Conservation (phyloP, 2,888 invertebrate species). For the Platycheirus rosarum region DNA sequence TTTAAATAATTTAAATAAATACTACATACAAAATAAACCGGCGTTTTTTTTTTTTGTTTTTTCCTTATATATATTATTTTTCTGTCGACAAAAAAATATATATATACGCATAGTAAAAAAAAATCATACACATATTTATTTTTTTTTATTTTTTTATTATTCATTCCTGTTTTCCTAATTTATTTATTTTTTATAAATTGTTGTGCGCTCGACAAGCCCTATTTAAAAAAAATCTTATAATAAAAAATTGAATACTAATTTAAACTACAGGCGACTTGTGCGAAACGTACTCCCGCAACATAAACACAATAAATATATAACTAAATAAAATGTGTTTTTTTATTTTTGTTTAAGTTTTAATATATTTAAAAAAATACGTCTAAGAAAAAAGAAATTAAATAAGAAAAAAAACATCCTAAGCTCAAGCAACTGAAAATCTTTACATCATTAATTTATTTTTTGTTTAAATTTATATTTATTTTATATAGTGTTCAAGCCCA, state of each 20-base stretch:
- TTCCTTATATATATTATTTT: conserved; percentile 24
- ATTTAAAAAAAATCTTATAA: conserved; percentile 46
- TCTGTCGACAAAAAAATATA: conserved; percentile 51
- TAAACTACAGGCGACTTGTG: conserved; percentile 65
- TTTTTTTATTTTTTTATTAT: conserved; percentile 35
- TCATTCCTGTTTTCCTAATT: conserved; percentile 34
- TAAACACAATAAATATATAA: conserved; percentile 70
- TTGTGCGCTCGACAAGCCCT: conserved; percentile 51
- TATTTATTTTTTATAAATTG: conserved; percentile 36
- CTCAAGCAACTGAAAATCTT: conserved; percentile 69
- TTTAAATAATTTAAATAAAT: conserved; percentile 72
- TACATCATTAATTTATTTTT: conserved; percentile 29
- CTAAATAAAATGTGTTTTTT: conserved; percentile 71
- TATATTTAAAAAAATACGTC: conserved; percentile 7
- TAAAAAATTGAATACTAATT: conserved; percentile 60
- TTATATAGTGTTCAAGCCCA: conserved; percentile 45
- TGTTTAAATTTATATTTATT: conserved; percentile 18
- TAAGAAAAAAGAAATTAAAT: conserved; percentile 6
- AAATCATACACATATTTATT: conserved; percentile 43
- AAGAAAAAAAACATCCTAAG: conserved; percentile 55
- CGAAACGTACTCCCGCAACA: conserved; percentile 57
- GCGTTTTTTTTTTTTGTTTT: conserved; percentile 52
- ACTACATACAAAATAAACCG: conserved; percentile 64
- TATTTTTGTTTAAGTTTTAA: conserved; percentile 30
- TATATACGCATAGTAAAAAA: conserved; percentile 53